These are phyloP conservation scores for Melanostoma scalare DNA, from an alignment of 2,888 invertebrate genomes.

Conservation along the genomic window DNA sequence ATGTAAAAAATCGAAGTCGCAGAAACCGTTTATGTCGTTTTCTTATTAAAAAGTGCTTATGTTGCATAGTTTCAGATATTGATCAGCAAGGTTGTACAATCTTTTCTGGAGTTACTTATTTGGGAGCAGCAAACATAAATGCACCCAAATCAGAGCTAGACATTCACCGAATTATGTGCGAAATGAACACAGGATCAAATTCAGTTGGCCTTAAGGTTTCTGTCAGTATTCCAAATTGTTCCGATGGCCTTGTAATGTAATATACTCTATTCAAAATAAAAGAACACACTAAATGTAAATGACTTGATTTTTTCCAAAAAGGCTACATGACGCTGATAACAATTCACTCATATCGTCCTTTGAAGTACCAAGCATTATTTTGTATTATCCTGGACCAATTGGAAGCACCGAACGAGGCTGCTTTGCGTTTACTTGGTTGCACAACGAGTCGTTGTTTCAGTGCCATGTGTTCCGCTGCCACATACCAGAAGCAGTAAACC, in stretches of 20 bases:
- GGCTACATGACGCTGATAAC: slow-evolving; percentile 91
- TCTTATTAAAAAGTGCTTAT: slow-evolving; percentile 66
- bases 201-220: slow-evolving; percentile 92
- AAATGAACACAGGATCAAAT: slow-evolving; percentile 88
- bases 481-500: slow-evolving; percentile 94
- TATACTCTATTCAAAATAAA: slow-evolving; percentile 67
- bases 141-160: slow-evolving; percentile 96
- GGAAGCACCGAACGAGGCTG: slow-evolving; percentile 94
- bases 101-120: slow-evolving; percentile 95
- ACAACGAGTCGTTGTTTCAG: slow-evolving; percentile 96
- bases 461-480: slow-evolving; percentile 99
- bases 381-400: slow-evolving; percentile 95
- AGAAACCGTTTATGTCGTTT: slow-evolving; percentile 21
- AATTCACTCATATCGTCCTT: slow-evolving; percentile 91
- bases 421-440: slow-evolving; percentile 98
- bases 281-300: background rate
- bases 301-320: slow-evolving; percentile 78
- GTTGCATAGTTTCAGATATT: slow-evolving; percentile 87
- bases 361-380: slow-evolving; percentile 95
- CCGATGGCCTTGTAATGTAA: slow-evolving; percentile 97
- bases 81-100: slow-evolving; percentile 95
- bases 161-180: slow-evolving; percentile 96
- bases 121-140: slow-evolving; percentile 95
- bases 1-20: too few relatives aligned
- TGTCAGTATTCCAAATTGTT: slow-evolving; percentile 95